These are phyloP conservation scores for Dufourea novaeangliae DNA, from an alignment of 1,140 invertebrate genomes.

Conservation along the genomic window DNA sequence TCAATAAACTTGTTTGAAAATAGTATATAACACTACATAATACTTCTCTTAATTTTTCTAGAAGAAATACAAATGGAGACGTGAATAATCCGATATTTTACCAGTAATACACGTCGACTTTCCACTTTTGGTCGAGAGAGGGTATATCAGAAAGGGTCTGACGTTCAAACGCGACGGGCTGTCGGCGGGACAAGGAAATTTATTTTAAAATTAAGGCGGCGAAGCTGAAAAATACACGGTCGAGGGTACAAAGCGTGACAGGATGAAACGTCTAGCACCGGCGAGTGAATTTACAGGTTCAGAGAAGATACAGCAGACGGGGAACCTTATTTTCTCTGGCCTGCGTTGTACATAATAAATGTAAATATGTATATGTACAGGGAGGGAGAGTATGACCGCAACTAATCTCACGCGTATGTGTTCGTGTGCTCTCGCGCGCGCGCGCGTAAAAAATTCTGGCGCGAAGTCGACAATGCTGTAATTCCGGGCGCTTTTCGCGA, in stretches of 20 bases:
- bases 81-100: too few species aligned
- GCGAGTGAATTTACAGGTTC: constrained; percentile 10
- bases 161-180: not conserved
- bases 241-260: not conserved
- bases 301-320: not conserved
- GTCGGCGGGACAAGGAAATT: not conserved
- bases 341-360: constrained; percentile 16
- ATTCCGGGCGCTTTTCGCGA: not conserved
- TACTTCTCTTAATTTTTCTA: too few species aligned
- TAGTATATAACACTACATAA: too few species aligned
- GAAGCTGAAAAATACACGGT: constrained; percentile 1
- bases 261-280: not conserved
- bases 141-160: not conserved
- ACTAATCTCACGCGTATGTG: not conserved
- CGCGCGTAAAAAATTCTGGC: not conserved
- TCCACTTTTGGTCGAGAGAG: not conserved
- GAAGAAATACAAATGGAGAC: too few species aligned
- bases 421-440: not conserved
- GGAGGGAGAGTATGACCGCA: not conserved
- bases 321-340: not conserved
- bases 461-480: not conserved
- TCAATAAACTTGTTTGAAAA: too few species aligned
- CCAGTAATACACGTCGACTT: too few species aligned
- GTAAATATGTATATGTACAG: constrained; percentile 8
- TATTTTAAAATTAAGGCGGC: constrained; percentile 13